These are phyloP conservation scores for Drosophila tripunctata DNA, from an alignment of 2,888 invertebrate genomes.

Conservation along the genomic window DNA sequence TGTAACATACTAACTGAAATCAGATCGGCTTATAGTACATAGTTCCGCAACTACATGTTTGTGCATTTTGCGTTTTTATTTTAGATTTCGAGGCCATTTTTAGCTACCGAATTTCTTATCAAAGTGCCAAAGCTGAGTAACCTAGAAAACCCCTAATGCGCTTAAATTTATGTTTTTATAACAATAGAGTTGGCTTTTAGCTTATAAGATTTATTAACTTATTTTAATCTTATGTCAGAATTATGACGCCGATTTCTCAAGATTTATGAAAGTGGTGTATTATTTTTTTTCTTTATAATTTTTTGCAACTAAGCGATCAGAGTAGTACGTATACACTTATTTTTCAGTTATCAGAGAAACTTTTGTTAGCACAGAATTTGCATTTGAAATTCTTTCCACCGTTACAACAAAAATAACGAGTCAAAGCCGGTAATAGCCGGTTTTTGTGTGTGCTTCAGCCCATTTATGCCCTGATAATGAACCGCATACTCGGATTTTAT, in stretches of 20 bases:
- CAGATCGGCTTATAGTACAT: slow-evolving; percentile 10
- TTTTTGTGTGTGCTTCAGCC: slow-evolving; percentile 32
- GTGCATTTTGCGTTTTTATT: neutral
- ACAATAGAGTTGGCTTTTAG: slow-evolving; percentile 23
- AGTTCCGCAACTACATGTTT: slow-evolving; percentile 11
- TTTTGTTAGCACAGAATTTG: slow-evolving; percentile 29
- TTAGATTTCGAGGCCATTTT: slow-evolving; percentile 5
- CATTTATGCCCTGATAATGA: slow-evolving; percentile 45
- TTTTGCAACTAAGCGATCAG: slow-evolving; percentile 1
- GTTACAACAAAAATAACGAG: slow-evolving; percentile 37
- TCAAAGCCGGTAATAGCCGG: slow-evolving; percentile 44
- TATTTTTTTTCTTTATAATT: no score
- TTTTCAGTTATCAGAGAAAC: slow-evolving; percentile 8
- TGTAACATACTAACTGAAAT: neutral
- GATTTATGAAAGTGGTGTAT: slow-evolving; percentile 48
- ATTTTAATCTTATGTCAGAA: slow-evolving; percentile 69
- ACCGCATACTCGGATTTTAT: slow-evolving; percentile 31
- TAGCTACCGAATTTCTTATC: slow-evolving; percentile 34
- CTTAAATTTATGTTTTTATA: slow-evolving; percentile 34
- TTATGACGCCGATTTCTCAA: slow-evolving; percentile 42
- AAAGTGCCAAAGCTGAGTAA: slow-evolving; percentile 16
- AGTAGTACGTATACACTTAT: neutral
- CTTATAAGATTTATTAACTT: slow-evolving; percentile 61
- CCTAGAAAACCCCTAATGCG: slow-evolving; percentile 12
- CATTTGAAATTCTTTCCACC: slow-evolving; percentile 32